Base-by-base conservation (phyloP, 2,797 vertebrate genomes). In the Hoplostethus mediterraneus region DNA sequence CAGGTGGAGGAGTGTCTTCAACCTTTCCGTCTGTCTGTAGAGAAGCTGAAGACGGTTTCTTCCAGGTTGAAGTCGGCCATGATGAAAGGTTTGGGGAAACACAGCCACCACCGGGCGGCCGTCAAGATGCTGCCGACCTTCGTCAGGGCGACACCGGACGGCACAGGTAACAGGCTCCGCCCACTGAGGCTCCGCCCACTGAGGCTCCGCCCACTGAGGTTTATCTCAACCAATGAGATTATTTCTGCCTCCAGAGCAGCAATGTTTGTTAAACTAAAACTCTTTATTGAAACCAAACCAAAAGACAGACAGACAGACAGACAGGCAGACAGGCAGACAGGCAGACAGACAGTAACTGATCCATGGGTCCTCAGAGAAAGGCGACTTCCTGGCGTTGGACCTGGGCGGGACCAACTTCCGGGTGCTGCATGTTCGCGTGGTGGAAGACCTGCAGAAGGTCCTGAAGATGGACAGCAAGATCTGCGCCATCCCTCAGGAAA, bases 81-180 rank as follows among this genome's bases (percentile, higher is more conserved):
- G 90, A 57, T 66, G 45, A 83, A 33, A 59, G 95, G 96, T 4
- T 80, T 98, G 71, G 80, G 78, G 28, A 87, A 83, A 47, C 73
- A 89, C 63, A 74, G 75, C 0, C 90, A 93, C 0, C 55, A 79
- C 2, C 52, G 12, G 4, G 90, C 94, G 4, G 45, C 87, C 0
- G 87, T 97, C 61, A 94, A 62, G 73, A 97, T 98, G 95, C 84
- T 97, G 79, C 95, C 97, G 49, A 95, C 95, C 17, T 97, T 94
- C 0, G 90, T 97, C 71, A 92, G 90, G 52, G 93, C 95, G 56
- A 95, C 71, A 0, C 96, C 96, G 0, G 91, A 97, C 0, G 95
- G 96, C 77, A 97, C 94, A 0, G 96, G 97, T 97, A 86, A 49
- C 1, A 28, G 30, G 31, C 14, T 56, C n/a, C 47, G 14, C 13